Percentiles rank a stretch among this genome's conserved stretches.
Evolutionary conservation across 1,140 invertebrate genomes (phyloP).

Genomic region (Drosophila grimshawi): DNA sequence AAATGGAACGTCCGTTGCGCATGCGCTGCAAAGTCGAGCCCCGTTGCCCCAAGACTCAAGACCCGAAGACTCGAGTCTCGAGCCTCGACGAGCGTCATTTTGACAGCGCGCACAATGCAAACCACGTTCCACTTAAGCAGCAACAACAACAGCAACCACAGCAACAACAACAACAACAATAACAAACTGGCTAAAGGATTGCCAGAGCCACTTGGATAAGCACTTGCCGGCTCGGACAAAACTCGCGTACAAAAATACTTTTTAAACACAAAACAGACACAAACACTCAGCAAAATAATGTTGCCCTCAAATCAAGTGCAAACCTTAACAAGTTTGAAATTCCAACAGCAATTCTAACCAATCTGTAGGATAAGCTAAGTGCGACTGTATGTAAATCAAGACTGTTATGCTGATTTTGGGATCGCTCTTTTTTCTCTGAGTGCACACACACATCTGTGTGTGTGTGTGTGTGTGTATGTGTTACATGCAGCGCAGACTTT

Average conservation of each 20-base stretch:
- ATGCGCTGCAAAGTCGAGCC: slow-evolving; percentile 59
- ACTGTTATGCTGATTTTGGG: too few relatives aligned
- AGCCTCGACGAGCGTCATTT: slow-evolving; percentile 71
- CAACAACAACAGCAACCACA: slow-evolving; percentile 45
- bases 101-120: slow-evolving; percentile 82
- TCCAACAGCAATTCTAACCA: too few relatives aligned
- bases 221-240: slow-evolving; percentile 64
- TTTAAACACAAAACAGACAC: slow-evolving; percentile 11
- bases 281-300: background rate
- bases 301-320: too few relatives aligned
- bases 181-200: slow-evolving; percentile 53
- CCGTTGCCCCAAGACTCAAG: slow-evolving; percentile 18
- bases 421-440: background rate
- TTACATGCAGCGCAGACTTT: slow-evolving; percentile 74
- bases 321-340: too few relatives aligned
- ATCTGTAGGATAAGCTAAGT: too few relatives aligned
- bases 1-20: slow-evolving; percentile 51
- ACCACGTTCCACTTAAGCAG: slow-evolving; percentile 81
- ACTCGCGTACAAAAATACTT: slow-evolving; percentile 6
- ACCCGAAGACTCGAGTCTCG: slow-evolving; percentile 14
- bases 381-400: too few relatives aligned
- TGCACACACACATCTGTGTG: slow-evolving; percentile 1
- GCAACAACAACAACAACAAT: slow-evolving; percentile 20
- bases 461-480: slow-evolving; percentile 25
- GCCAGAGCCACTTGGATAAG: slow-evolving; percentile 78